Percentiles rank a stretch among this genome's conserved stretches.
Evolutionary conservation across 2,888 invertebrate genomes (phyloP).

Genomic region (Malthinus seriepunctatus): DNA sequence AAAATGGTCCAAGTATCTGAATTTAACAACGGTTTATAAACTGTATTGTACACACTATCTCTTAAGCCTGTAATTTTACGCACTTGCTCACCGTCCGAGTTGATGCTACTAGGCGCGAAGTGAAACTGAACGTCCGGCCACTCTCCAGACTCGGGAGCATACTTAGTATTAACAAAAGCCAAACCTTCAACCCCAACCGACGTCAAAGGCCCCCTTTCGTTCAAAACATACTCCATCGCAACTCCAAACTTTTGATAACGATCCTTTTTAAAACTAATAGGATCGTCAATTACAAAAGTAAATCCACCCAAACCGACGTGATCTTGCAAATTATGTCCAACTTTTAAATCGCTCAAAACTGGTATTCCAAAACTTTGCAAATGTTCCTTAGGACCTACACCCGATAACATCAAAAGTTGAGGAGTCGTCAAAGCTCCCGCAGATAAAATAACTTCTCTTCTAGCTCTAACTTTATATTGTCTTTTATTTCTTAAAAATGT

Average conservation of each 20-base stretch:
- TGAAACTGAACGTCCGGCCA: conserved; percentile 90
- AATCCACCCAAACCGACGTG: conserved; percentile 86
- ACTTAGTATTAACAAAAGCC: conserved; percentile 86
- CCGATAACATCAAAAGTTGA: conserved; percentile 89
- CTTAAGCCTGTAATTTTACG: conserved; percentile 69
- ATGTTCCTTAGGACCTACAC: conserved; percentile 81
- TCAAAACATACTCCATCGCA: conserved; percentile 78
- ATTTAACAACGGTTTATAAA: conserved; percentile 78
- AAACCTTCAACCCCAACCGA: conserved; percentile 81
- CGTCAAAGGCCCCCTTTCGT: conserved; percentile 83
- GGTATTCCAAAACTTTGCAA: conserved; percentile 72
- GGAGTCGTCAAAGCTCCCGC: conserved; percentile 89
- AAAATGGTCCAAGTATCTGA: conserved; percentile 85
- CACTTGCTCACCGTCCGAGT: conserved; percentile 83
- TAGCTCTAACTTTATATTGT: conserved; percentile 69
- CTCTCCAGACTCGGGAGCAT: conserved; percentile 73
- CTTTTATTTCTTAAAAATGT: conserved; percentile 71
- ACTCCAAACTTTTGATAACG: conserved; percentile 78
- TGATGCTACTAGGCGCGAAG: conserved; percentile 82
- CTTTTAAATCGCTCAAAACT: conserved; percentile 73
- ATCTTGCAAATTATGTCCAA: conserved; percentile 85
- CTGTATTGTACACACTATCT: conserved; percentile 81
- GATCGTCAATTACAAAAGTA: conserved; percentile 80
- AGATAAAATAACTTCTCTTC: conserved; percentile 80
- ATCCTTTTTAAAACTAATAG: conserved; percentile 75